phyloP scores from a whole-genome alignment of 2,113 vertebrate species.

The Urocitellus parryii region DNA sequence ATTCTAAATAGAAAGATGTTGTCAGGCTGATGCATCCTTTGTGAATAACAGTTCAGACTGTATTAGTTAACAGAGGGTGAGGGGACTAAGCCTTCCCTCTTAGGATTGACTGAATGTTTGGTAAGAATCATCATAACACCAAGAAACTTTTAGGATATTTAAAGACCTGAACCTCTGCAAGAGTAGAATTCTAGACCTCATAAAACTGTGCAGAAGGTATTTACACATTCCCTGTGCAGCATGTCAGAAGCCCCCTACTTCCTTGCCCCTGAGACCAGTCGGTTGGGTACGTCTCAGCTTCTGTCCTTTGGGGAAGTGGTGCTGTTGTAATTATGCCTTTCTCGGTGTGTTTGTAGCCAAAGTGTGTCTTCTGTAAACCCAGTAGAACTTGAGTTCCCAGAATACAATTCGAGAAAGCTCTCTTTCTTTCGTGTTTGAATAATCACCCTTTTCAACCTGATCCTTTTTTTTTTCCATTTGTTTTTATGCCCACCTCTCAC shows the following conservation, averaged over 20 bases:
- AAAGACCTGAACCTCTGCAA: background rate
- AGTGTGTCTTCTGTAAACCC: background rate
- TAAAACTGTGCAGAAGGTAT: background rate
- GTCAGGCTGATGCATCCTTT: background rate
- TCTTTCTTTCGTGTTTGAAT: background rate
- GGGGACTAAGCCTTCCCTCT: background rate
- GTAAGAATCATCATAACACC: background rate
- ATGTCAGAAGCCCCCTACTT: background rate
- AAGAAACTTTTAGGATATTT: background rate
- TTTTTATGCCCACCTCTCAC: background rate
- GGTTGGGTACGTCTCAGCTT: rapidly evolving
- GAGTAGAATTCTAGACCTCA: background rate
- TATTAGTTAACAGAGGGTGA: background rate
- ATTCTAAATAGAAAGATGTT: background rate
- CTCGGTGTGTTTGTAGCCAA: background rate
- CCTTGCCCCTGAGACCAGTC: too few relatives aligned
- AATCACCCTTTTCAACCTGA: background rate
- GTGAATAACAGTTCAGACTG: background rate
- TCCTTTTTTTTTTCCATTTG: background rate
- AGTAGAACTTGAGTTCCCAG: background rate
- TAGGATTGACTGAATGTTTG: background rate
- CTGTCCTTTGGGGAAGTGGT: background rate
- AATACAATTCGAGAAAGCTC: background rate
- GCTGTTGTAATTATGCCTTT: background rate
- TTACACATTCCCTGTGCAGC: background rate